Percentiles rank a stretch among this genome's conserved stretches.
Evolutionary conservation across 2,113 vertebrate species (phyloP).

Genomic region (Cochlearius cochlearius): DNA sequence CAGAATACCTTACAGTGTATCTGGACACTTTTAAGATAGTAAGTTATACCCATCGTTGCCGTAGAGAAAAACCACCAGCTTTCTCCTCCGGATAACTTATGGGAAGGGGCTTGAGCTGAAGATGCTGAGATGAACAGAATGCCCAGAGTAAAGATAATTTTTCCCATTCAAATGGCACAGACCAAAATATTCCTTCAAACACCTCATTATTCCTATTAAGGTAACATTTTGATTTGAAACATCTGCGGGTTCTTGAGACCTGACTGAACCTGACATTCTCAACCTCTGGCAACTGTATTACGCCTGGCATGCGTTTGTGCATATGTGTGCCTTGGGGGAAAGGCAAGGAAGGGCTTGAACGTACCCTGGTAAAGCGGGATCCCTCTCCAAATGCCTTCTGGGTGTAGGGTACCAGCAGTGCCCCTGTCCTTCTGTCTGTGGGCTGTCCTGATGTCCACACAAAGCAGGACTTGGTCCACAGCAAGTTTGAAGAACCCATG

Average conservation of each 20-base stretch:
- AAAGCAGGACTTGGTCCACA: not conserved
- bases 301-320: not conserved
- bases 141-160: not conserved
- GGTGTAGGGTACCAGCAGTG: fast-evolving
- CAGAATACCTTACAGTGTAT: not conserved
- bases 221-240: constrained; percentile 75
- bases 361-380: not conserved
- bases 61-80: not conserved
- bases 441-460: not conserved
- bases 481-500: not conserved
- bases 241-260: constrained; percentile 72
- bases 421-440: not conserved
- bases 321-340: not conserved
- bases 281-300: constrained; percentile 69
- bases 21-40: not conserved
- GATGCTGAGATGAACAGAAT: not conserved
- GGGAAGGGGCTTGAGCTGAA: not conserved
- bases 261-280: constrained; percentile 69
- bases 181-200: constrained; percentile 57
- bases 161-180: constrained; percentile 33
- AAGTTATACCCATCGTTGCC: not conserved
- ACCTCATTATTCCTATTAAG: constrained; percentile 73
- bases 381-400: not conserved
- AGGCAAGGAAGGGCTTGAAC: not conserved
- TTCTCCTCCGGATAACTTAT: not conserved